Percentiles rank a stretch among this genome's conserved stretches.
phyloP scores from a whole-genome alignment of 2,797 vertebrate species.

The Gastrophryne carolinensis region DNA sequence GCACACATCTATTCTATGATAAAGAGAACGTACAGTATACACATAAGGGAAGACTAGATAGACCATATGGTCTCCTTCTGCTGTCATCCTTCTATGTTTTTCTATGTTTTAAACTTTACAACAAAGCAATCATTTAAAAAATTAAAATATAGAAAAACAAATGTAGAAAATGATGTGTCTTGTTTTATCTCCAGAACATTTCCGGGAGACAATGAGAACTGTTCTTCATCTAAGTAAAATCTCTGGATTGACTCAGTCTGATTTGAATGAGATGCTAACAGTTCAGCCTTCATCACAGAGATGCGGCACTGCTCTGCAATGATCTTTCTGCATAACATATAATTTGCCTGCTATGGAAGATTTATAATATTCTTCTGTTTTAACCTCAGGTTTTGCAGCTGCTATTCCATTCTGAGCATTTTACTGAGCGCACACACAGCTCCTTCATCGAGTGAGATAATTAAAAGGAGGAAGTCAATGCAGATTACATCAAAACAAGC shows the following conservation, averaged over 20 bases:
- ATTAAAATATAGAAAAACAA: no score
- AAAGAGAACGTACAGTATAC: no score
- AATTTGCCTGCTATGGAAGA: background rate
- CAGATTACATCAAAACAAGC: slow-evolving; percentile 30
- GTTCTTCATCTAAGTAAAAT: background rate
- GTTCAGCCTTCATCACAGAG: background rate
- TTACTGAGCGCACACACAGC: background rate
- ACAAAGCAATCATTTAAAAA: no score
- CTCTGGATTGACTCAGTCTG: background rate
- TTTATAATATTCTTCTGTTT: background rate
- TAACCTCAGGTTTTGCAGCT: slow-evolving; percentile 24
- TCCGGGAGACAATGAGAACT: background rate
- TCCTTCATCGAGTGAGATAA: slow-evolving; percentile 26
- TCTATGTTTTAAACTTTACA: no score
- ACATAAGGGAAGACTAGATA: no score
- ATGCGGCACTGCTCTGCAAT: background rate
- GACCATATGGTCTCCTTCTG: no score
- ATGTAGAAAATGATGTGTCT: background rate
- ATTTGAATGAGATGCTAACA: background rate
- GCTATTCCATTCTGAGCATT: slow-evolving; percentile 9
- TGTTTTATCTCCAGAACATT: background rate
- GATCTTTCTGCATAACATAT: slow-evolving; percentile 15
- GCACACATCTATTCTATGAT: no score
- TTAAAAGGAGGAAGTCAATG: slow-evolving; percentile 23
- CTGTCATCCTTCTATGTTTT: no score